Conservation (phyloP, 2,113 vertebrate genomes). For the Dascyllus trimaculatus region DNA sequence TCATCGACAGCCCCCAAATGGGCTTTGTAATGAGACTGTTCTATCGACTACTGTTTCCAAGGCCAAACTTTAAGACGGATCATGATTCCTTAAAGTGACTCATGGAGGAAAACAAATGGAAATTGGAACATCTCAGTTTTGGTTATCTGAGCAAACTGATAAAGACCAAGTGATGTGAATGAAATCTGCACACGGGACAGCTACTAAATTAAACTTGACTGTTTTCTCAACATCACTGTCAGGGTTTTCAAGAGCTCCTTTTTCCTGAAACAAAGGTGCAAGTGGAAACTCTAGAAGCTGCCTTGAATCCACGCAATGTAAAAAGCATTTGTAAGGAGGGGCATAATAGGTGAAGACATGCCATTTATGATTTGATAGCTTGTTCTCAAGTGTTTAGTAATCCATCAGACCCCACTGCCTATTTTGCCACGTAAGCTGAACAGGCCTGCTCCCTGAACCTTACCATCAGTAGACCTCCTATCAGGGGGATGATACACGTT, state of each 20-base stretch:
- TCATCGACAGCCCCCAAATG: no score
- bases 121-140: neutral
- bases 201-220: neutral
- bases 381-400: constrained; percentile 21
- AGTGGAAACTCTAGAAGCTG: neutral
- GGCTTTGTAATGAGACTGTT: no score
- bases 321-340: neutral
- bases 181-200: neutral
- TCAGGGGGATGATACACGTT: constrained; percentile 55
- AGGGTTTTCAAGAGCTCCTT: neutral
- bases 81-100: neutral
- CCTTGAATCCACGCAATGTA: neutral
- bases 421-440: constrained; percentile 46
- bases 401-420: constrained; percentile 19
- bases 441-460: constrained; percentile 13
- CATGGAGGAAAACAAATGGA: neutral
- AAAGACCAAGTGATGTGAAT: neutral
- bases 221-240: no score
- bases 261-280: neutral
- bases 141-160: neutral
- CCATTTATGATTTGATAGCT: constrained; percentile 23
- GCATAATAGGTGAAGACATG: neutral
- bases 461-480: constrained; percentile 42
- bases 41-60: neutral
- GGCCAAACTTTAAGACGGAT: neutral